Evolutionary conservation across 2,797 vertebrate genomes (phyloP).

Genomic region (Crocidura indochinensis): DNA sequence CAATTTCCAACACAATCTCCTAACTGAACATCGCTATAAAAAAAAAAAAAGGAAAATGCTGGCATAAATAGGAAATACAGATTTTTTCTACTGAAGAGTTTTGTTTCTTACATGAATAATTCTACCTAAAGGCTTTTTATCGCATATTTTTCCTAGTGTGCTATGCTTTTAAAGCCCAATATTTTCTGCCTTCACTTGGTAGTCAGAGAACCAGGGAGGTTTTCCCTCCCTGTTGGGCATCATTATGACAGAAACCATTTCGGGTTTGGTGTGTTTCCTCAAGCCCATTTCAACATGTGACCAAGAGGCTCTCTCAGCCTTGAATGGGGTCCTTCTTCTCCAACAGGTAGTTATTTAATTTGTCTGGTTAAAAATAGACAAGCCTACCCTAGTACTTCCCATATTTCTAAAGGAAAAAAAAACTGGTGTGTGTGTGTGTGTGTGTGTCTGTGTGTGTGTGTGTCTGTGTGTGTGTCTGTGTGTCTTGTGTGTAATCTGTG

Average conservation of each 20-base stretch:
- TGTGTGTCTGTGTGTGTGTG: too few relatives aligned
- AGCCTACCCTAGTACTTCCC: constrained; percentile 54
- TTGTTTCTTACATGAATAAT: constrained; percentile 86
- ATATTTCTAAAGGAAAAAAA: neutral
- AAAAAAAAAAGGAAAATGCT: neutral
- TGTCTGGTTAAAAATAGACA: constrained; percentile 66
- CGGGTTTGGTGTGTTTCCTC: too few relatives aligned
- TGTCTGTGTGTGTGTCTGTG: too few relatives aligned
- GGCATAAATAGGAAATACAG: constrained; percentile 78
- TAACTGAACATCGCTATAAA: constrained; percentile 81
- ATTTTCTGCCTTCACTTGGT: constrained; percentile 86
- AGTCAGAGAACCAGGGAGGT: constrained; percentile 85
- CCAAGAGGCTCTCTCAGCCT: constrained; percentile 77
- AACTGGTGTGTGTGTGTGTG: too few relatives aligned
- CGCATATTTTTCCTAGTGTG: constrained; percentile 79
- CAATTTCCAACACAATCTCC: constrained; percentile 82
- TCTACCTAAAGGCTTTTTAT: constrained; percentile 81
- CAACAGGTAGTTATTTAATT: constrained; percentile 69
- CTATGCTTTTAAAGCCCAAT: constrained; percentile 86
- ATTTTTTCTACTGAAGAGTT: constrained; percentile 80
- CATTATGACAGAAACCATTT: constrained; percentile 84
- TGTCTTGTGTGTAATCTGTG: too few relatives aligned
- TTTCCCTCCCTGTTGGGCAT: constrained; percentile 79
- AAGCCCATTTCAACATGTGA: constrained; percentile 79
- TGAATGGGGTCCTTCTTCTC: constrained; percentile 70